Evolutionary conservation across 1,140 invertebrate genomes (phyloP).

Genomic region (Scaptomyza graminum): DNA sequence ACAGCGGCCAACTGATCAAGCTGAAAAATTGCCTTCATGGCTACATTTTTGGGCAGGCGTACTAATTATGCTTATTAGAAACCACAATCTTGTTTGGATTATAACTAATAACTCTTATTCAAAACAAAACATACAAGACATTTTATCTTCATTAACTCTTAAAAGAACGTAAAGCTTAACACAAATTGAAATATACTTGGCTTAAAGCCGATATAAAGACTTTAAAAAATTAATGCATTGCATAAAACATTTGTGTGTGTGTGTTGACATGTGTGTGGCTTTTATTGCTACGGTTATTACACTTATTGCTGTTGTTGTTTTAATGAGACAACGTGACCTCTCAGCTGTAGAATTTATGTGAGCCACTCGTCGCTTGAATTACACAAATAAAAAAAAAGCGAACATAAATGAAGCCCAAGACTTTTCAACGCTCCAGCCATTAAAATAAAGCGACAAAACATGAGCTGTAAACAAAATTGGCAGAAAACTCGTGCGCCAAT

Average conservation of each 20-base stretch:
- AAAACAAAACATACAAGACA: too few relatives aligned
- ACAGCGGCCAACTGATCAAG: slow-evolving; percentile 78
- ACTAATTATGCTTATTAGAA: neutral
- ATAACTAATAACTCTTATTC: neutral
- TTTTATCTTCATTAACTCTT: too few relatives aligned
- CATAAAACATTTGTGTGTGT: neutral
- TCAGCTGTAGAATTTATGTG: slow-evolving; percentile 63
- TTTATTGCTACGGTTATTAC: slow-evolving; percentile 71
- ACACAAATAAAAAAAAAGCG: slow-evolving; percentile 72
- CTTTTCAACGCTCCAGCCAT: slow-evolving; percentile 59
- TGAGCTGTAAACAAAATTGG: slow-evolving; percentile 71
- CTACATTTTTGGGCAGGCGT: neutral
- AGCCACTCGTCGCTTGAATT: slow-evolving; percentile 69
- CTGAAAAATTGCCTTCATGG: slow-evolving; percentile 72
- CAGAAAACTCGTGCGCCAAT: slow-evolving; percentile 28
- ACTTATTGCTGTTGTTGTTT: slow-evolving; percentile 73
- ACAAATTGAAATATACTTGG: too few relatives aligned
- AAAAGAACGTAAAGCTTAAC: too few relatives aligned
- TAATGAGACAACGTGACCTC: slow-evolving; percentile 79
- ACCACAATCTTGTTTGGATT: neutral
- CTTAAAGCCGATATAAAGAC: neutral
- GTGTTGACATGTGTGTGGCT: slow-evolving; percentile 30
- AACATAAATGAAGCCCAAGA: slow-evolving; percentile 68
- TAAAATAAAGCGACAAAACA: slow-evolving; percentile 81
- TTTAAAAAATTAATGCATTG: too few relatives aligned